phyloP scores from a whole-genome alignment of 1,140 invertebrate species.

The Drosophila saltans region DNA sequence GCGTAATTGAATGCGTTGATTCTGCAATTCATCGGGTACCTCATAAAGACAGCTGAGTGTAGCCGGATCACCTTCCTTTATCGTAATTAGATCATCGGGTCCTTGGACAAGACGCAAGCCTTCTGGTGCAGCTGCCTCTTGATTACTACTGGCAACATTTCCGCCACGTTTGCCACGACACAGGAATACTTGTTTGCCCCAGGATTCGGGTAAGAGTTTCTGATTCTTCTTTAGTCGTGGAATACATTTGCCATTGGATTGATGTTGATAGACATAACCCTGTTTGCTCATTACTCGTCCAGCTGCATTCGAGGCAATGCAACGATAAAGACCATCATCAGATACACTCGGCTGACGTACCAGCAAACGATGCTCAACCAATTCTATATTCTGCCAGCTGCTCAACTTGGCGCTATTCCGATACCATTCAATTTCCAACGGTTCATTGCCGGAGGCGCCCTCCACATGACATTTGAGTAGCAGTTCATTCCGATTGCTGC shows the following conservation, averaged over 20 bases:
- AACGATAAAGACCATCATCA: slow-evolving; percentile 89
- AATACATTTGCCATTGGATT: slow-evolving; percentile 54
- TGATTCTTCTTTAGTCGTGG: slow-evolving; percentile 83
- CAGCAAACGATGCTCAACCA: slow-evolving; percentile 87
- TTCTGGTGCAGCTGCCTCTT: slow-evolving; percentile 41
- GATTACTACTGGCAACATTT: slow-evolving; percentile 31
- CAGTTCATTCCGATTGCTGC: slow-evolving; percentile 86
- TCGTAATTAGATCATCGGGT: slow-evolving; percentile 84
- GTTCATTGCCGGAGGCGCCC: slow-evolving; percentile 86
- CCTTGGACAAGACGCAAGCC: slow-evolving; percentile 82
- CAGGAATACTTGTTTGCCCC: slow-evolving; percentile 84
- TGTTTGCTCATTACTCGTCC: slow-evolving; percentile 89
- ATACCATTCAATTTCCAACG: slow-evolving; percentile 90
- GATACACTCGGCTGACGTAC: slow-evolving; percentile 85
- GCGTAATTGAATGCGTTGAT: slow-evolving; percentile 83
- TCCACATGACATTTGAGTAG: slow-evolving; percentile 89
- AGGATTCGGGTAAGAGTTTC: slow-evolving; percentile 85
- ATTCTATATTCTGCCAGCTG: slow-evolving; percentile 85
- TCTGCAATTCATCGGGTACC: slow-evolving; percentile 84
- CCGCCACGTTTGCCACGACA: slow-evolving; percentile 75
- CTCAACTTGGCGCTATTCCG: slow-evolving; percentile 87
- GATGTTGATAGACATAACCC: slow-evolving; percentile 84
- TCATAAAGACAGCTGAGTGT: slow-evolving; percentile 87
- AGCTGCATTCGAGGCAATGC: slow-evolving; percentile 89
- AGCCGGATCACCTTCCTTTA: slow-evolving; percentile 88